phyloP scores from a whole-genome alignment of 2,113 vertebrate species.

The Aix galericulata region DNA sequence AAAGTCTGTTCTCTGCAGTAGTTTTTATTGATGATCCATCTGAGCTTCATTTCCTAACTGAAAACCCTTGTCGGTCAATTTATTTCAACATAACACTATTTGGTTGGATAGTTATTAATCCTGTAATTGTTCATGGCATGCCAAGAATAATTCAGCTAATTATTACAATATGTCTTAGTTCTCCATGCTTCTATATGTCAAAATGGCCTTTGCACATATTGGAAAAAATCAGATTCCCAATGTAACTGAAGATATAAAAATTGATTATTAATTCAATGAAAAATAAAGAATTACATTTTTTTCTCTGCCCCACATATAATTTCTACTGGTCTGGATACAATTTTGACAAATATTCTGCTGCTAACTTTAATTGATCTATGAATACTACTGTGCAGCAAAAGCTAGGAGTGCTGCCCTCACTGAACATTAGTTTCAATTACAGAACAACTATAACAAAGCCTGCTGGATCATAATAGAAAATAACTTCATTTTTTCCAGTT shows the following conservation, averaged over 20 bases:
- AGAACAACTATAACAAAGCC: conserved; percentile 6
- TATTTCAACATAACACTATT: conserved; percentile 79
- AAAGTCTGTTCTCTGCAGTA: conserved; percentile 62
- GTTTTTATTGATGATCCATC: conserved; percentile 80
- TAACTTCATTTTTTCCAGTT: conserved; percentile 7
- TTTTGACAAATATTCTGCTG: conserved; percentile 58
- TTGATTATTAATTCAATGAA: conserved; percentile 60
- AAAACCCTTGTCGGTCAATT: conserved; percentile 83
- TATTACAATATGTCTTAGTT: conserved; percentile 84
- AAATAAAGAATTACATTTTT: not conserved
- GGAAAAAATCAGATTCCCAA: conserved; percentile 52
- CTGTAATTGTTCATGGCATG: conserved; percentile 81
- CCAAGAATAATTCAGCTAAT: conserved; percentile 83
- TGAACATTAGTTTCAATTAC: conserved; percentile 71
- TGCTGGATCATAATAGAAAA: conserved; percentile 26
- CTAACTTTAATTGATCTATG: conserved; percentile 62
- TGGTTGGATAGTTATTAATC: conserved; percentile 79
- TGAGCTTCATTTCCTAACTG: conserved; percentile 80
- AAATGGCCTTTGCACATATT: conserved; percentile 55
- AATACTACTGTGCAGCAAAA: conserved; percentile 29
- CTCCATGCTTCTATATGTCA: conserved; percentile 69
- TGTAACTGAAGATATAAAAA: conserved; percentile 65
- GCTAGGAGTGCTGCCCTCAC: not conserved
- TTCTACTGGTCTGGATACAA: conserved; percentile 6
- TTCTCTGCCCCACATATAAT: not conserved